Base-by-base conservation (phyloP, 2,113 vertebrate genomes). In the Vombatus ursinus region DNA sequence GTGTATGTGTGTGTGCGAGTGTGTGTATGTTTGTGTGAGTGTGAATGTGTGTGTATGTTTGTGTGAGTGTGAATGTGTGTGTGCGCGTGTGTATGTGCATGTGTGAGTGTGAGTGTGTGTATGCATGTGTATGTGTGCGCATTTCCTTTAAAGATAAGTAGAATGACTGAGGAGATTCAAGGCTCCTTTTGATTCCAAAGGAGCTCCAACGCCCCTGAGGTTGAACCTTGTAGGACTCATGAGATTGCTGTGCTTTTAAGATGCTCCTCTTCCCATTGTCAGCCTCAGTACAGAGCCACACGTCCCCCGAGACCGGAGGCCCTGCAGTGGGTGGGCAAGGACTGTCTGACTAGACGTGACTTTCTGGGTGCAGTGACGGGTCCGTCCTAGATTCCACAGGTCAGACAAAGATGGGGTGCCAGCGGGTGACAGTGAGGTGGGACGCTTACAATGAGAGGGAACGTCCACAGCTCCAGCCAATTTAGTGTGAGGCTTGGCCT, bases 291-390 rank as follows among this genome's bases (percentile, higher is more conserved):
- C 28, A 31, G 11, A 37, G 3, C 28, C 37, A 16, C 14, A 6
- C 14, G 1, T 16, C 68, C 68, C 37, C 68, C 0, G 2, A 61
- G 57, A 28, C 31, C 9, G 3, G 9, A 1, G 10, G 31, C 61
- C 31, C 3, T 16, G 14, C 16, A 1, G 31, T 0, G 1, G 5
- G 4, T n/a, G 16, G 68, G 14, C 5, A 1, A 5, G n/a, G n/a
- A n/a, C n/a, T n/a, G n/a, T n/a, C n/a, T n/a, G n/a, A n/a, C n/a
- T n/a, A n/a, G n/a, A n/a, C n/a, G n/a, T n/a, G n/a, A n/a, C n/a
- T n/a, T n/a, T n/a, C n/a, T n/a, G n/a, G n/a, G n/a, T n/a, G n/a
- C n/a, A n/a, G 16, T 25, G 22, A 0, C 7, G 37, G 37, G 37
- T 19, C 68, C 37, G 19, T 22, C 37, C 14, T 22, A 0, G 4